Percentiles rank a stretch among this genome's conserved stretches.
Evolutionary conservation across 2,797 vertebrate species (phyloP).

Genomic region (Periophthalmus magnuspinnatus): DNA sequence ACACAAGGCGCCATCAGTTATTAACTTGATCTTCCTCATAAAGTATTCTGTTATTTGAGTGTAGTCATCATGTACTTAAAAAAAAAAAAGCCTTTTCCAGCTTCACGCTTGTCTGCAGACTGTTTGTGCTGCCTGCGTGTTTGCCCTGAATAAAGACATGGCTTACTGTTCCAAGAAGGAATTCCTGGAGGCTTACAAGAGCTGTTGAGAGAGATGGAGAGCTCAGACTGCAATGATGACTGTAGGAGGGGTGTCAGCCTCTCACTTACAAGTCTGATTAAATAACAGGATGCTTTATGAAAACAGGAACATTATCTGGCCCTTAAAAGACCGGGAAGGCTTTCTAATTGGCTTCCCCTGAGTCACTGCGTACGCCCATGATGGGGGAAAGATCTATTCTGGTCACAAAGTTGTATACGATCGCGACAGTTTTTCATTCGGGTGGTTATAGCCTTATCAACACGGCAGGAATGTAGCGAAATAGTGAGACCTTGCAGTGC

Average conservation of each 20-base stretch:
- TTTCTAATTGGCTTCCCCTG: slow-evolving; percentile 68
- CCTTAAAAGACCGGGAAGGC: slow-evolving; percentile 69
- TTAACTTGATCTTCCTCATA: neutral
- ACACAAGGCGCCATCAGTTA: neutral
- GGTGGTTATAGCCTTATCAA: slow-evolving; percentile 41
- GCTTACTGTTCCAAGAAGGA: slow-evolving; percentile 73
- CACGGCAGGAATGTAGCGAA: slow-evolving; percentile 50
- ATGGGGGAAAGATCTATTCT: slow-evolving; percentile 26
- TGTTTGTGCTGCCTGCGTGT: slow-evolving; percentile 45
- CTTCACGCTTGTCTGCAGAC: neutral
- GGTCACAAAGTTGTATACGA: slow-evolving; percentile 32
- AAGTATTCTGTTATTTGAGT: neutral
- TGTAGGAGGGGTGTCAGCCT: slow-evolving; percentile 64
- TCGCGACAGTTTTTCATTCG: slow-evolving; percentile 29
- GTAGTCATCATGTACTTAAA: neutral
- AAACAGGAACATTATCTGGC: slow-evolving; percentile 77
- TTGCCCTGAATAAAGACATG: slow-evolving; percentile 61
- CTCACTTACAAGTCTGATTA: slow-evolving; percentile 77
- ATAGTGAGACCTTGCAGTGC: slow-evolving; percentile 34
- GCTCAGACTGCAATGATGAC: slow-evolving; percentile 69
- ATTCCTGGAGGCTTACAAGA: slow-evolving; percentile 77
- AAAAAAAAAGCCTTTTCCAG: neutral
- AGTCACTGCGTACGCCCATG: slow-evolving; percentile 42
- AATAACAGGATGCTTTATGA: slow-evolving; percentile 80
- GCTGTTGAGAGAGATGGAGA: slow-evolving; percentile 76